Base-by-base conservation (phyloP, 2,888 invertebrate genomes). In the Spodoptera exigua region DNA sequence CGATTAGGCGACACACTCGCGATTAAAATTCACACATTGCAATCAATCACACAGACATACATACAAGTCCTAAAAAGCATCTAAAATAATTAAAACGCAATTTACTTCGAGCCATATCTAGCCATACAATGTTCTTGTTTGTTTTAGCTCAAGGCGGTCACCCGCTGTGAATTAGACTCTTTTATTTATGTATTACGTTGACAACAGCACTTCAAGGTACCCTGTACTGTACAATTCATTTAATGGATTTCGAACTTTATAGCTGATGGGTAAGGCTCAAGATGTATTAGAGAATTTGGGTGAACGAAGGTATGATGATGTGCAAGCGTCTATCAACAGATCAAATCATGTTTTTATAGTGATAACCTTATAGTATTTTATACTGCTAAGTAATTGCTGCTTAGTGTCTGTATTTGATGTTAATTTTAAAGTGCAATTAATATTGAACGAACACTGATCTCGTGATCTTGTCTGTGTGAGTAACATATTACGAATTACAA, bases 71-170 rank as follows among this genome's bases (percentile, higher is more conserved):
- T 35, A 59, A 68, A 54, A 54, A 54, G 46, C 18, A 41, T 65
- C 34, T 45, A 17, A 32, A 55, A 64, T 70, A 48, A 70, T 69
- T 70, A 65, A 70, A 65, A 60, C 59, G 41, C 41, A 60, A 60
- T 55, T 65, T 64, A 64, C 16, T 3, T 48, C 36, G 13, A n/a
- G 18, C 71, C 60, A 27, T 60, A 60, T 69, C 47, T 45, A 69
- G 68, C 14, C 1, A 17, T 1, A 16, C 1, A 21, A 35, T 68
- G 54, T 48, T 52, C 27, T 17, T 43, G 59, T 44, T 39, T 40
- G 51, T 59, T 70, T 34, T 53, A 58, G 60, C 63, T 67, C 71
- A 67, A 70, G 70, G 74, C 63, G 56, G 21, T 54, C 70, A 12
- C 74, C 74, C 59, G 61, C 70, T 70, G 74, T 10, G 74, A 32